These are phyloP conservation scores for Alloscopus bannaensis DNA, from an alignment of 2,888 invertebrate genomes.

Conservation along the genomic window DNA sequence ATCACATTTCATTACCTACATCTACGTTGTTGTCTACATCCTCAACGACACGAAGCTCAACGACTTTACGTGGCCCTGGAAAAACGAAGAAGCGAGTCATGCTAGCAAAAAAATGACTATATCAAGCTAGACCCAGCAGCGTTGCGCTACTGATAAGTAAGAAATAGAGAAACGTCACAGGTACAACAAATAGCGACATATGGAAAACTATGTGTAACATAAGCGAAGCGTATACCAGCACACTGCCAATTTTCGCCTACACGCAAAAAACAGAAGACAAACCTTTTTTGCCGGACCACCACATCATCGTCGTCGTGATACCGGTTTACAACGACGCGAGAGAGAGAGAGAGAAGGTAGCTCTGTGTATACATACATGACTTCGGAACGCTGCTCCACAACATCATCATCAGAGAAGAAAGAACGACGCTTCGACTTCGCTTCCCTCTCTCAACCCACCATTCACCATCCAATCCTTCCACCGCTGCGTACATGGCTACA, in stretches of 20 bases:
- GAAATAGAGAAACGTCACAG: background rate
- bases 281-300: slow-evolving; percentile 1
- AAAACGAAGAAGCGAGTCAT: background rate
- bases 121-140: too few species aligned
- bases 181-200: background rate
- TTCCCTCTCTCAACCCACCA: slow-evolving; percentile 57
- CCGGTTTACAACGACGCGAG: slow-evolving; percentile 50
- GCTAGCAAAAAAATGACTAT: too few species aligned
- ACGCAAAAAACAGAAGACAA: slow-evolving; percentile 39
- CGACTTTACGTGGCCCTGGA: slow-evolving; percentile 6
- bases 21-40: slow-evolving; percentile 43
- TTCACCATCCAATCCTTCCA: slow-evolving; percentile 26
- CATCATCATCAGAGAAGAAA: slow-evolving; percentile 29
- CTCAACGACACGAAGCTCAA: background rate
- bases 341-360: too few species aligned
- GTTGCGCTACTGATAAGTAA: background rate
- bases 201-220: slow-evolving; percentile 12
- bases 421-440: slow-evolving; percentile 54
- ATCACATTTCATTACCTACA: slow-evolving; percentile 36
- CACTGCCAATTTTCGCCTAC: slow-evolving; percentile 60
- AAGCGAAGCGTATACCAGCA: slow-evolving; percentile 26
- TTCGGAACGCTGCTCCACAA: slow-evolving; percentile 11
- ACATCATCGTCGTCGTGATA: slow-evolving; percentile 32
- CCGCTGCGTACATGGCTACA: slow-evolving; percentile 26
- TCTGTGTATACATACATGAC: background rate